Evolutionary conservation across 1,140 invertebrate genomes (phyloP), one percentile per base, ranked within the genome.

Genomic region (Glomeris maerens): DNA sequence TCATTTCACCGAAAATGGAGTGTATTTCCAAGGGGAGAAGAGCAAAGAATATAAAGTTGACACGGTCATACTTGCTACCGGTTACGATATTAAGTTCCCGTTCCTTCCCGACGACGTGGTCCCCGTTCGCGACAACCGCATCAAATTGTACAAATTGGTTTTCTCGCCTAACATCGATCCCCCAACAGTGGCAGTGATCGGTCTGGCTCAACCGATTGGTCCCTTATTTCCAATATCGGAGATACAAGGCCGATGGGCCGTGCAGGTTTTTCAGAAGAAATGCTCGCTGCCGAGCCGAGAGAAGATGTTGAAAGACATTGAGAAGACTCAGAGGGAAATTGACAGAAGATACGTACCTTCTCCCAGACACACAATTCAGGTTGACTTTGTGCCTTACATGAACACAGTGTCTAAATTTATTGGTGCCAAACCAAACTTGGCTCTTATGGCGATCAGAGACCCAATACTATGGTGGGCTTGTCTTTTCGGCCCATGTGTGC

Each of bases 121-220:
- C 1, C 46, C 26, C 46, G 45, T 51, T 1, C 39, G 63, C n/a
- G 50, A 67, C 22, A 71, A 73, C 50, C 48, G 61, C 25, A 62
- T 73, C 7, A 57, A 68, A 1, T 58, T 76, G 1, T 75, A 64
- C 59, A 58, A 73, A 50, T 67, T 64, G 52, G 63, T 71, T 36
- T 73, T 72, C 40, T 25, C 4, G 17, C 40, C 40, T 21, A 21
- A 42, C 20, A 5, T 42, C 4, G 4, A 42, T 17, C 63, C 38
- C n/a, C 54, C 47, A 0, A 66, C 64, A 1, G 38, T 75, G 31
- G 65, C 68, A 14, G 57, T 75, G 1, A 72, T 75, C 47, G 74
- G 74, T 1, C 63, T 71, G 26, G 58, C 73, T 28, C 73, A 74
- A 55, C 68, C 72, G 27, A 54, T 74, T 10, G 71, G 72, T 40